Conservation (phyloP, 2,113 vertebrate species). For the Sceloporus undulatus region DNA sequence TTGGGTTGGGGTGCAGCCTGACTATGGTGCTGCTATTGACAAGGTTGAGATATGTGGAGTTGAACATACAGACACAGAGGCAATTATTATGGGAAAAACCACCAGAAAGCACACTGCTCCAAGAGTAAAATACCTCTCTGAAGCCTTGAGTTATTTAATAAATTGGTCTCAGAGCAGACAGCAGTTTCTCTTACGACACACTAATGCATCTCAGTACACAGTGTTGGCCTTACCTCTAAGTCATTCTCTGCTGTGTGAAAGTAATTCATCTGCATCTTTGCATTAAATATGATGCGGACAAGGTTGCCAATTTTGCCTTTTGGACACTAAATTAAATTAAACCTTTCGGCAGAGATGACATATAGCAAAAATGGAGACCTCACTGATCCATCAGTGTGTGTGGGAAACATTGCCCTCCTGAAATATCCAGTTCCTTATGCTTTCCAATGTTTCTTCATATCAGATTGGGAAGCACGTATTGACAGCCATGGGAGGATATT, state of each 20-base stretch:
- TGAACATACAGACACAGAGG: too few species aligned
- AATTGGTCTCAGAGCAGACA: too few species aligned
- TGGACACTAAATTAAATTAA: neutral
- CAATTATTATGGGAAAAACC: too few species aligned
- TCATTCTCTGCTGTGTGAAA: neutral
- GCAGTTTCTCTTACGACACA: too few species aligned
- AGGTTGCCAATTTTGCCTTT: neutral
- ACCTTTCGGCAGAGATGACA: neutral
- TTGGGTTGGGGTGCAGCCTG: too few species aligned
- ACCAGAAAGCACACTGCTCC: too few species aligned
- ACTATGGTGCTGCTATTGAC: too few species aligned
- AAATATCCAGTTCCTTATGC: neutral
- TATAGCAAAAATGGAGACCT: neutral
- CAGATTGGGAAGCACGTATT: conserved; percentile 98
- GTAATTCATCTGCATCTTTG: neutral
- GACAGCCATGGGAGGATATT: conserved; percentile 98
- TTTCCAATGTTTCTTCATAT: conserved; percentile 21
- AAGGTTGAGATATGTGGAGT: too few species aligned
- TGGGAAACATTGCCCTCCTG: neutral
- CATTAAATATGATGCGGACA: neutral
- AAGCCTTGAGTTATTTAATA: too few species aligned
- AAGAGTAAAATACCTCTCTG: neutral
- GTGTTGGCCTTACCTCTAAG: neutral
- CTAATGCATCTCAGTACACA: too few species aligned
- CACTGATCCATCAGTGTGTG: neutral